Conservation (phyloP, 2,888 invertebrate species). For the Chrysolina americana region DNA sequence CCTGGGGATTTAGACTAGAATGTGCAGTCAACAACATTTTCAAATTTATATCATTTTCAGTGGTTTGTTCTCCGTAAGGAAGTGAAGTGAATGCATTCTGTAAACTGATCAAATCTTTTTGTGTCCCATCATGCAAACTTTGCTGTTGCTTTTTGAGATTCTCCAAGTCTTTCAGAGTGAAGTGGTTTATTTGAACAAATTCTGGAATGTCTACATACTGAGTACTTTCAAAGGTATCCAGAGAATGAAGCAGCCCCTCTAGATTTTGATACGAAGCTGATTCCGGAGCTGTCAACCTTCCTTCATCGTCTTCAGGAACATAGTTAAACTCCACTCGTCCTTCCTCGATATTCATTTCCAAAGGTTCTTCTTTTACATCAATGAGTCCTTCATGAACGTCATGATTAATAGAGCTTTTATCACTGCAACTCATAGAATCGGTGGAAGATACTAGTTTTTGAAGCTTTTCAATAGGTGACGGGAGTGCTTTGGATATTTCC, state of each 20-base stretch:
- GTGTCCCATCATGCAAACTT: background rate
- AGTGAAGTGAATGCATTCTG: background rate
- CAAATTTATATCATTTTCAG: background rate
- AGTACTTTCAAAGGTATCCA: slow-evolving; percentile 25
- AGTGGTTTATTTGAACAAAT: slow-evolving; percentile 47
- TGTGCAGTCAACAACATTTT: background rate
- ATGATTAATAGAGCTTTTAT: background rate
- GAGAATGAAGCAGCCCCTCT: slow-evolving; percentile 37
- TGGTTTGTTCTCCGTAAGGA: background rate
- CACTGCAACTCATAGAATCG: background rate
- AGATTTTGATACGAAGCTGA: slow-evolving; percentile 8
- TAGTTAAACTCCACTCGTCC: slow-evolving; percentile 1
- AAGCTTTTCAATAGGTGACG: background rate
- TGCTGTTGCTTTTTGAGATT: background rate
- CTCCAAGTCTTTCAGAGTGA: slow-evolving; percentile 25
- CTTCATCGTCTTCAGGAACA: slow-evolving; percentile 23
- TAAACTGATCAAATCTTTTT: background rate
- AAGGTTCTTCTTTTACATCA: slow-evolving; percentile 42
- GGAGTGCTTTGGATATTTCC: background rate
- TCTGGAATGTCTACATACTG: slow-evolving; percentile 47
- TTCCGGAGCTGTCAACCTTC: slow-evolving; percentile 24
- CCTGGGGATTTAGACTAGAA: background rate
- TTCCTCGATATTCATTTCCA: slow-evolving; percentile 12
- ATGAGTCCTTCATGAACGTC: background rate
- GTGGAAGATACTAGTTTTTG: background rate